Conservation (phyloP, 64 coral and sea anemone species). For the Cladopsammia gracilis region DNA sequence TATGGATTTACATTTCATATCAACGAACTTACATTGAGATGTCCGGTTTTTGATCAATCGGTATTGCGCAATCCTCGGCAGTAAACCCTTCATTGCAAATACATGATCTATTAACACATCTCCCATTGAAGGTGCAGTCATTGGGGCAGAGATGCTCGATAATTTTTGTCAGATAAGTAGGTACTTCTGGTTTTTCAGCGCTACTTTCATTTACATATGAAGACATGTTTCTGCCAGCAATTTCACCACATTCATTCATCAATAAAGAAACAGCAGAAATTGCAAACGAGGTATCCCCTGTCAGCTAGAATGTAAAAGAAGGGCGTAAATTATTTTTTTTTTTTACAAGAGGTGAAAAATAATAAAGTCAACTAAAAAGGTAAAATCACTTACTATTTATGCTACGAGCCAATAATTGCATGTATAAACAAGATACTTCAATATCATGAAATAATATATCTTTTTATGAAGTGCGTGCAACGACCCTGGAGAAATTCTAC, state of each 20-base stretch:
- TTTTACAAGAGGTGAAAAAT: too few relatives aligned
- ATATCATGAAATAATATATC: too few relatives aligned
- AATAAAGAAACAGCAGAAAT: background rate
- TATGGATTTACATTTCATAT: too few relatives aligned
- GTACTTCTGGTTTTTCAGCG: background rate
- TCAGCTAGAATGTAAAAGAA: background rate
- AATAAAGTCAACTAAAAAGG: too few relatives aligned
- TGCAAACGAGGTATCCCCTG: conserved; percentile 35
- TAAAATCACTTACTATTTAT: too few relatives aligned
- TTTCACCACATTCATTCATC: background rate
- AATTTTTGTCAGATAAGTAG: background rate
- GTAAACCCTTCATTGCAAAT: conserved; percentile 46
- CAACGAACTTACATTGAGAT: background rate
- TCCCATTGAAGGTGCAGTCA: conserved; percentile 47
- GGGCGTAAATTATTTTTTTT: too few relatives aligned
- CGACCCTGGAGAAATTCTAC: too few relatives aligned
- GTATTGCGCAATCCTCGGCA: background rate
- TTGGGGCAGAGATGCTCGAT: conserved; percentile 12
- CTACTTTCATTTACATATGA: background rate
- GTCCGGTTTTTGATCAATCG: background rate
- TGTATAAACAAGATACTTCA: too few relatives aligned
- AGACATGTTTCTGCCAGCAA: background rate
- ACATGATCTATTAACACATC: conserved; percentile 57
- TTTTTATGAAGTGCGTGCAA: too few relatives aligned
- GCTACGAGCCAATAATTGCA: too few relatives aligned